These are phyloP conservation scores for Erebia epiphron DNA, from an alignment of 2,888 invertebrate genomes.

Conservation along the genomic window DNA sequence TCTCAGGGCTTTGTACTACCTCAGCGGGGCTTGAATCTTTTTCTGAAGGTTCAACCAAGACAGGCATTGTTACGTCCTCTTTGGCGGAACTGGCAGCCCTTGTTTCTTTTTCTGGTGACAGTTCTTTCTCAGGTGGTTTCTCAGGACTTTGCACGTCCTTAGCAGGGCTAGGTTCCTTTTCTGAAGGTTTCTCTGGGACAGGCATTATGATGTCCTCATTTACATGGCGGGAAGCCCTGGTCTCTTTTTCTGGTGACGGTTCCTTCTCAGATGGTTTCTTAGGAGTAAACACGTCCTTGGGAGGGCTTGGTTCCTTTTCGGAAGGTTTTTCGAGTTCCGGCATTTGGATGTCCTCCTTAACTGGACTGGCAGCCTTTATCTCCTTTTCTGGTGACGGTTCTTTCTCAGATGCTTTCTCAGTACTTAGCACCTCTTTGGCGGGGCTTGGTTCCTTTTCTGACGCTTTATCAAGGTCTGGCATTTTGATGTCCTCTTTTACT, in stretches of 20 bases:
- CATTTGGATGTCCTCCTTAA: background rate
- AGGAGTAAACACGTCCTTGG: constrained; percentile 21
- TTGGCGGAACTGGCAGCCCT: background rate
- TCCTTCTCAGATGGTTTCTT: background rate
- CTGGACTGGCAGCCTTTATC: constrained; percentile 19
- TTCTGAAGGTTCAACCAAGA: background rate
- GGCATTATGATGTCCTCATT: background rate
- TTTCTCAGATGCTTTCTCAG: constrained; percentile 3
- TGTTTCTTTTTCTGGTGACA: background rate
- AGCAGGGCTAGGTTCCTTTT: constrained; percentile 29
- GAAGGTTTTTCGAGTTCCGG: background rate
- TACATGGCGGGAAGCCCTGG: background rate
- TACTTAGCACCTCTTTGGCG: background rate
- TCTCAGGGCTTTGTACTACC: background rate
- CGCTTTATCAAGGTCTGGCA: background rate
- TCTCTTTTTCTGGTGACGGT: background rate
- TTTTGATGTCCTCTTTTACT: background rate
- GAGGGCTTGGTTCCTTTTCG: constrained; percentile 33
- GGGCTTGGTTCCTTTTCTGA: constrained; percentile 35
- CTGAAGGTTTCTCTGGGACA: background rate
- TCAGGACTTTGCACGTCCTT: background rate
- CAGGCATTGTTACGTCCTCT: background rate
- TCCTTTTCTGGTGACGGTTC: constrained; percentile 24
- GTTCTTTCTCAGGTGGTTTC: constrained; percentile 23
- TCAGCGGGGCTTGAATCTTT: constrained; percentile 24